Evolutionary conservation across 2,113 vertebrate species (phyloP), one percentile per base, ranked within the genome.

Genomic region (Gorsachius goisagi): DNA sequence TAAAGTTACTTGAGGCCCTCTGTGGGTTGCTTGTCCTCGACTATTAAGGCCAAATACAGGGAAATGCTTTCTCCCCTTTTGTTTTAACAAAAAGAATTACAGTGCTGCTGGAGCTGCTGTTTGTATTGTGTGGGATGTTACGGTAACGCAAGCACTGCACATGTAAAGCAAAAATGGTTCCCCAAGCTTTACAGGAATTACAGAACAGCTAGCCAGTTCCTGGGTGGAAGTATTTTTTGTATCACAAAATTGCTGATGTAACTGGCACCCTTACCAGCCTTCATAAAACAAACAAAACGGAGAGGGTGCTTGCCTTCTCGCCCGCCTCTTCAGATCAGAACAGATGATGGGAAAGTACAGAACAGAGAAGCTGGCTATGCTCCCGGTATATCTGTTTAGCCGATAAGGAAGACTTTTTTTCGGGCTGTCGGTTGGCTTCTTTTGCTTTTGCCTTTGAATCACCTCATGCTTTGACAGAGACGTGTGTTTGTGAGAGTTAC

Each of bases 131-230:
- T 2, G 14, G 45, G 8, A 15, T 5, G 9, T 28, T 11, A 5
- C 27, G n/a, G 50, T 18, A 21, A 14, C 1, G 26, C 37, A 16
- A 13, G 45, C 41, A 1, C 21, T 11, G 21, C 39, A 6, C 0
- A 0, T 7, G 24, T 13, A 26, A 39, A 83, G 45, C 23, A 23
- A 7, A 32, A 41, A 41, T 41, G 67, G 44, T 69, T 77, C 30
- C 37, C 23, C 1, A 2, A 26, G 41, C 53, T 20, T 16, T n/a
- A 11, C n/a, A 12, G 79, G 49, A 63, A 7, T 27, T 19, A 6
- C 0, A 22, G 86, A 45, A 9, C 52, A 66, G 52, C 73, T 26
- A 37, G 13, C 20, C 53, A 6, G 37, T n/a, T 77, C 66, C 75
- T 88, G 69, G 24, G 16, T 62, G 59, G 49, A 50, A 17, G 12